Conservation (phyloP, 2,113 vertebrate species). For the Pseudopodoces humilis region DNA sequence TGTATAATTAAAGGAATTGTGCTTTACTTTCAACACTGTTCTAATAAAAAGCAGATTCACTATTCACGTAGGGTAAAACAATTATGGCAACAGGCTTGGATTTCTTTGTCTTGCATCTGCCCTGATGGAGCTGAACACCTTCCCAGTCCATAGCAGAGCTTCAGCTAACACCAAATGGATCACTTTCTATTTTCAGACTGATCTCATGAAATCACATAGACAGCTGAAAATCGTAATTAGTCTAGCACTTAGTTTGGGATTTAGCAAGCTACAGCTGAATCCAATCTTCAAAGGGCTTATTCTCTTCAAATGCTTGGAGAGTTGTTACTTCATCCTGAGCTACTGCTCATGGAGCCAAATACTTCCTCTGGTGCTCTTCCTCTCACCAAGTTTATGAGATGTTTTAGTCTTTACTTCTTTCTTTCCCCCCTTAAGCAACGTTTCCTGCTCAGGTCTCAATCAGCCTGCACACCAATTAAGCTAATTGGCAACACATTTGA, state of each 20-base stretch:
- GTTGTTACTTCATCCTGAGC: neutral
- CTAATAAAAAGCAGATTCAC: neutral
- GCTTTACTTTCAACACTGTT: neutral
- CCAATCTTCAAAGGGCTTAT: neutral
- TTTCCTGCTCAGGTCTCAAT: neutral
- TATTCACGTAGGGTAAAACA: neutral
- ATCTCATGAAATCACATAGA: neutral
- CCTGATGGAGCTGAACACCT: neutral
- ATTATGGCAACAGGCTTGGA: neutral
- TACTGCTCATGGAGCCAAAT: neutral
- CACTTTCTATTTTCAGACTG: neutral
- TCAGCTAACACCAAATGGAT: neutral
- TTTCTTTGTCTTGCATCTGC: neutral
- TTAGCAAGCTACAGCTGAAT: neutral
- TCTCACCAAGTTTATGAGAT: neutral
- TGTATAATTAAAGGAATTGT: neutral
- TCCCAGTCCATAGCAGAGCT: neutral
- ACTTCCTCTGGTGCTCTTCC: neutral
- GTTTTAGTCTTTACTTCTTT: neutral
- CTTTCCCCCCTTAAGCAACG: neutral
- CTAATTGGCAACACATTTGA: neutral
- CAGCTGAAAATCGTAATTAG: neutral
- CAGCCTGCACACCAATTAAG: neutral
- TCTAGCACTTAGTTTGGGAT: neutral
- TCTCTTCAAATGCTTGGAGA: neutral